Percentiles rank a stretch among this genome's conserved stretches.
Conservation (phyloP, 1,140 invertebrate genomes). For the Stegodyphus mimosarum region DNA sequence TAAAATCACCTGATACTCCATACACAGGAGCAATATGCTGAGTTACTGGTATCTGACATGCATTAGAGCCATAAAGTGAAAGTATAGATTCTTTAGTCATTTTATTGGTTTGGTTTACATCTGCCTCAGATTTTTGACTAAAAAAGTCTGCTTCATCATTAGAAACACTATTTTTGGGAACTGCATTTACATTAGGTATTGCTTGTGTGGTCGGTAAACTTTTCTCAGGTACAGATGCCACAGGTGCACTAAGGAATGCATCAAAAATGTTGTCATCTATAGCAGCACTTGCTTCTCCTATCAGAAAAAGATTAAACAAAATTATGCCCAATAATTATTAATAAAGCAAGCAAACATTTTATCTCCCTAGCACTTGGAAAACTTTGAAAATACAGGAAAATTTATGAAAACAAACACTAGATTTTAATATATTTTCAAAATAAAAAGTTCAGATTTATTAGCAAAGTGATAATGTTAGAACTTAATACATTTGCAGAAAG, state of each 20-base stretch:
- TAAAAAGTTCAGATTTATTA: too few relatives aligned
- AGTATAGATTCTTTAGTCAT: conserved; percentile 94
- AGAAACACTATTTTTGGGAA: conserved; percentile 15
- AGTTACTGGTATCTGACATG: conserved; percentile 27
- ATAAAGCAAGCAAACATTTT: too few relatives aligned
- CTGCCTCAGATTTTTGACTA: conserved; percentile 80
- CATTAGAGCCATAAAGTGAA: conserved; percentile 79
- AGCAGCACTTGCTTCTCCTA: background rate
- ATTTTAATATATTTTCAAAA: too few relatives aligned
- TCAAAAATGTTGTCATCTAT: conserved; percentile 62
- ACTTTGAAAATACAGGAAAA: too few relatives aligned
- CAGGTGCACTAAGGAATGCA: conserved; percentile 62
- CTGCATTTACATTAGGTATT: background rate
- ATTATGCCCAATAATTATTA: too few relatives aligned
- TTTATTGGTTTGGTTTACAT: conserved; percentile 77
- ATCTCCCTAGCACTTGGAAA: too few relatives aligned
- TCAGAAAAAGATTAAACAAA: background rate
- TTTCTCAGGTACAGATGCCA: conserved; percentile 9
- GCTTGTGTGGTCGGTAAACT: background rate
- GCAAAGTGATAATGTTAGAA: too few relatives aligned
- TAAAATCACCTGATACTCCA: conserved; percentile 28
- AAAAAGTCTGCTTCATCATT: conserved; percentile 90
- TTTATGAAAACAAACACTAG: too few relatives aligned
- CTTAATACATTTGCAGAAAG: too few relatives aligned
- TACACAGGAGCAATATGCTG: conserved; percentile 46